phyloP scores from a whole-genome alignment of 2,888 invertebrate genomes.

The Thecophora atra region DNA sequence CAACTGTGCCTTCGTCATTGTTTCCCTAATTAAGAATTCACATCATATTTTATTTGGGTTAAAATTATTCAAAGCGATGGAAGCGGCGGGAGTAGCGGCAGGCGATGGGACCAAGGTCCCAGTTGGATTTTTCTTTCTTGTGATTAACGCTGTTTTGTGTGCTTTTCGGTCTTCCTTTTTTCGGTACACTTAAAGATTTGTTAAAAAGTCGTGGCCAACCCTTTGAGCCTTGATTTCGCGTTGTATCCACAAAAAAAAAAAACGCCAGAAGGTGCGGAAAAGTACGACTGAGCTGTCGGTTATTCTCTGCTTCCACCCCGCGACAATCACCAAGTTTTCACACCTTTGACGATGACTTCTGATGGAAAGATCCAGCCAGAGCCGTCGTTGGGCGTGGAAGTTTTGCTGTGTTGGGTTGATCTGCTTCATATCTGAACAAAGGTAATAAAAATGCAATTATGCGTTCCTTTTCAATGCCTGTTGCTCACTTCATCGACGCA shows the following conservation, averaged over 20 bases:
- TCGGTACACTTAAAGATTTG: conserved; percentile 11
- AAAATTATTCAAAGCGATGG: conserved; percentile 65
- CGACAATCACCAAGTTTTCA: conserved; percentile 58
- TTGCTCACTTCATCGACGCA: conserved; percentile 55
- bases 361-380: conserved; percentile 34
- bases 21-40: conserved; percentile 64
- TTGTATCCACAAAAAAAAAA: conserved; percentile 1
- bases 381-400: conserved; percentile 6
- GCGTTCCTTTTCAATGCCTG: conserved; percentile 46
- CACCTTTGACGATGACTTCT: conserved; percentile 59
- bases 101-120: conserved; percentile 13
- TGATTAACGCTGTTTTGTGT: conserved; percentile 35
- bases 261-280: conserved; percentile 17
- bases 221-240: conserved; percentile 6
- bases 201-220: conserved; percentile 14
- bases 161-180: conserved; percentile 17
- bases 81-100: not conserved
- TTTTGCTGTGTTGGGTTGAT: not conserved
- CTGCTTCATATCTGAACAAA: conserved; percentile 20
- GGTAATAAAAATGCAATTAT: conserved; percentile 62
- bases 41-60: conserved; percentile 66
- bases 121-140: conserved; percentile 36
- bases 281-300: not conserved
- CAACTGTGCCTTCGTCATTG: conserved; percentile 33
- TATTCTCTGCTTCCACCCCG: not conserved